Evolutionary conservation across 2,888 invertebrate genomes (phyloP).

Genomic region (Limenitis arthemis): DNA sequence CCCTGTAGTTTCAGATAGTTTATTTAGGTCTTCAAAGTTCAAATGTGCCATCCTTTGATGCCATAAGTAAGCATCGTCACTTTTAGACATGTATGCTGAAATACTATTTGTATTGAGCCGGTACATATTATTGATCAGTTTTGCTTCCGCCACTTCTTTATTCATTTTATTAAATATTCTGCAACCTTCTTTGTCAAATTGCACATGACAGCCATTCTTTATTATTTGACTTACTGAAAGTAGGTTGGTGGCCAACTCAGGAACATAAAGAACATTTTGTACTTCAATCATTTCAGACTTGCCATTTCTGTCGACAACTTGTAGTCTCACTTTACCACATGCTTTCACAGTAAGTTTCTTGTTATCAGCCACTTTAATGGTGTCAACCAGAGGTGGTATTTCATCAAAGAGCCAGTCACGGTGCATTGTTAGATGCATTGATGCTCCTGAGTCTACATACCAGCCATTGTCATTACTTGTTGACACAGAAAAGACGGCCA

Average conservation of each 20-base stretch:
- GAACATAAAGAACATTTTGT: constrained; percentile 25
- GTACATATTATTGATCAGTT: constrained; percentile 3
- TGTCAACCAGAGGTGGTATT: constrained; percentile 10
- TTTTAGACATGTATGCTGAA: background rate
- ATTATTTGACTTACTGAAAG: constrained; percentile 23
- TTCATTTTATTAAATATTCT: background rate
- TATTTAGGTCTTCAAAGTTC: too few species aligned
- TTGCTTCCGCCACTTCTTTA: background rate
- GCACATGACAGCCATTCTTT: constrained; percentile 14
- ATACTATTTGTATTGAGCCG: background rate
- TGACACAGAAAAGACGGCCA: constrained; percentile 6
- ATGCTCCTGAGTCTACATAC: constrained; percentile 21
- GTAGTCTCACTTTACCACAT: too few species aligned
- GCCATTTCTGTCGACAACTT: background rate
- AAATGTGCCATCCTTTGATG: background rate
- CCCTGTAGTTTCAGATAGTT: too few species aligned
- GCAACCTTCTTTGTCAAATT: constrained; percentile 19
- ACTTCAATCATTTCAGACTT: constrained; percentile 17
- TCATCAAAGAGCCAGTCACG: constrained; percentile 11
- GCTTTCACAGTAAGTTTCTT: constrained; percentile 15
- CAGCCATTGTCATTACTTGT: constrained; percentile 6
- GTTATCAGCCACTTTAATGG: constrained; percentile 17
- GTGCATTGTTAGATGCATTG: constrained; percentile 9
- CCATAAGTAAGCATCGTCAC: background rate
- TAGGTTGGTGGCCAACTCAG: constrained; percentile 22